These are phyloP conservation scores for Anoplophora glabripennis DNA, from an alignment of 1,140 invertebrate genomes.

Conservation along the genomic window DNA sequence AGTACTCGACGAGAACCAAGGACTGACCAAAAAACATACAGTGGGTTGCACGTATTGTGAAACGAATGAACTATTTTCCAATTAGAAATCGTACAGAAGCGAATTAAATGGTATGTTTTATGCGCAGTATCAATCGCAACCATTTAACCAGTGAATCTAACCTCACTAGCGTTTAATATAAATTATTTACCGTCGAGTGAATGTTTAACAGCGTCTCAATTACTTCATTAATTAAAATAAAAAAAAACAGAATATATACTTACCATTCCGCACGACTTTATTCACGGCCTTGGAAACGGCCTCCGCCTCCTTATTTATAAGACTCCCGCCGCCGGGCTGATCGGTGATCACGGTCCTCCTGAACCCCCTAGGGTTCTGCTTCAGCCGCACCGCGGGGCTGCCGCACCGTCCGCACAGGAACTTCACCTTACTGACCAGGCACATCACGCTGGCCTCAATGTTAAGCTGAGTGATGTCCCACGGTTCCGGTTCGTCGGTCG, in stretches of 20 bases:
- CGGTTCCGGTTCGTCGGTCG: conserved; percentile 81
- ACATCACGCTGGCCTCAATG: conserved; percentile 86
- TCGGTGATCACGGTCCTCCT: conserved; percentile 31
- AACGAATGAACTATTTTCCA: no score
- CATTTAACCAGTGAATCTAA: no score
- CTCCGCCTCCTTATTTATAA: conserved; percentile 42
- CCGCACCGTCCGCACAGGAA: conserved; percentile 65
- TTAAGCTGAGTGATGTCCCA: conserved; percentile 87
- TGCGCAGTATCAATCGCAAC: no score
- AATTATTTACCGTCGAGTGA: no score
- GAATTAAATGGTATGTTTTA: no score
- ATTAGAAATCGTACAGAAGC: no score
- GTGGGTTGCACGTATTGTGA: no score
- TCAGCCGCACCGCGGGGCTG: conserved; percentile 65
- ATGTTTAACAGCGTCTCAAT: no score
- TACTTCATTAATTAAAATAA: no score
- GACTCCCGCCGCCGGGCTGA: conserved; percentile 28
- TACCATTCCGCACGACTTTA: conserved; percentile 32
- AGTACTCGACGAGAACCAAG: no score
- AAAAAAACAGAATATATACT: conserved; percentile 42
- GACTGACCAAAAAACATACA: no score
- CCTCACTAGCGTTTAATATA: no score
- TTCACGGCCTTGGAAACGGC: conserved; percentile 48
- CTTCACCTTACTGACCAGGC: conserved; percentile 76
- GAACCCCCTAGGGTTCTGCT: conserved; percentile 47